A percentile compares a stretch with the other conserved stretches of the same genome.
phyloP scores from a whole-genome alignment of 2,113 vertebrate species.

The Mandrillus leucophaeus region DNA sequence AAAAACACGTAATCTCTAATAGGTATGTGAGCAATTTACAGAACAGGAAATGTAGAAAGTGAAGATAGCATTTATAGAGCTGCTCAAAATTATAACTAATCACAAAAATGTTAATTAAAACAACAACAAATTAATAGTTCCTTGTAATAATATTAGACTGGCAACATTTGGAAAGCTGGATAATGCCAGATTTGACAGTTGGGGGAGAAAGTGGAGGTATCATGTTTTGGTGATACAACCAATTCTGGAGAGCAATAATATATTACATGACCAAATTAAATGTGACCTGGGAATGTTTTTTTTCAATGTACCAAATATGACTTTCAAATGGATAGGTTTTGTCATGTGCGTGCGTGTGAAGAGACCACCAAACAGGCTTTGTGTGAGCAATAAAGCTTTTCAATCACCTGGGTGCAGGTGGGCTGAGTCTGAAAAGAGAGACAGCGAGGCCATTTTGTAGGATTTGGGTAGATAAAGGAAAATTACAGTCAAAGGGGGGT shows the following conservation, averaged over 20 bases:
- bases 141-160: constrained; percentile 2
- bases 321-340: neutral
- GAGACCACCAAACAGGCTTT: too few species aligned
- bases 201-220: neutral
- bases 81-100: neutral
- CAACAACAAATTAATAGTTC: neutral
- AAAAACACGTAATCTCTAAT: neutral
- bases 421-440: too few species aligned
- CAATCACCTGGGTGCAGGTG: too few species aligned
- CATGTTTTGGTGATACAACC: neutral
- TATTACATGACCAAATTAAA: neutral
- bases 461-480: too few species aligned
- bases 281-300: neutral
- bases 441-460: too few species aligned
- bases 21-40: neutral
- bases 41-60: neutral
- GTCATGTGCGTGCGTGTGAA: too few species aligned
- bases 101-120: constrained; percentile 28
- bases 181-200: neutral
- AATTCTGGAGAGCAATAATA: neutral
- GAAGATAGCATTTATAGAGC: neutral
- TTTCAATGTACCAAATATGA: neutral
- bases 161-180: neutral
- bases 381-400: too few species aligned
- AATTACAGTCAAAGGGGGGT: too few species aligned